Evolutionary conservation across 2,888 invertebrate genomes (phyloP), one percentile per base, ranked within the genome.

Genomic region (Leptinotarsa tumamoca): DNA sequence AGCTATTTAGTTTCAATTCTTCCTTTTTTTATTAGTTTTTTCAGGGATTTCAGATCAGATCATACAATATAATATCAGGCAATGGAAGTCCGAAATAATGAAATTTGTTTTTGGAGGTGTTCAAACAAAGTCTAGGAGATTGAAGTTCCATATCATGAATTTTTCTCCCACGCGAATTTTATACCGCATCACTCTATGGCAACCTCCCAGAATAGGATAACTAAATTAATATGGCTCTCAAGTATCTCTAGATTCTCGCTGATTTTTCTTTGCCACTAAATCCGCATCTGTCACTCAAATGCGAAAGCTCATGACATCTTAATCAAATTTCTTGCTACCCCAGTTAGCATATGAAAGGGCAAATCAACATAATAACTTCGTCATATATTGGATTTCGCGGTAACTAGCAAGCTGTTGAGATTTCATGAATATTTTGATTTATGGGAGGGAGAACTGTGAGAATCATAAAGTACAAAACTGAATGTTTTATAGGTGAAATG

Each of bases 281-380:
- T 63, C 33, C 63, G 33, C n/a, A 43, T 4, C 63, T 1, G 63
- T 63, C 63, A 63, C 33, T 63, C 63, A 63, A 33, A 33, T 10
- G 63, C 63, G 33, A 63, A 18, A 43, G 63, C 63, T 63, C 63
- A 63, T 63, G 63, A 63, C 63, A 63, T 63, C 63, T 33, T 63
- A 63, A 63, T 63, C 63, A 63, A 63, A 63, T 63, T 63, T 63
- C 63, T 63, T 27, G 43, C 63, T 15, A n/a, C 33, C 33, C 63
- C 33, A n/a, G 17, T 63, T 43, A 63, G 63, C 63, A 63, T 63
- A 63, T 43, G 63, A 63, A 63, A 63, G 33, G 63, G n/a, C 33
- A n/a, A 63, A 63, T 63, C 63, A 63, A 63, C 63, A 63, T 63
- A 43, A 63, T 63, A 63, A 63, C 33, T 63, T 13, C 63, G 63